Base-by-base conservation (phyloP, 2,888 invertebrate genomes). In the Eudasyphora cyanicolor region DNA sequence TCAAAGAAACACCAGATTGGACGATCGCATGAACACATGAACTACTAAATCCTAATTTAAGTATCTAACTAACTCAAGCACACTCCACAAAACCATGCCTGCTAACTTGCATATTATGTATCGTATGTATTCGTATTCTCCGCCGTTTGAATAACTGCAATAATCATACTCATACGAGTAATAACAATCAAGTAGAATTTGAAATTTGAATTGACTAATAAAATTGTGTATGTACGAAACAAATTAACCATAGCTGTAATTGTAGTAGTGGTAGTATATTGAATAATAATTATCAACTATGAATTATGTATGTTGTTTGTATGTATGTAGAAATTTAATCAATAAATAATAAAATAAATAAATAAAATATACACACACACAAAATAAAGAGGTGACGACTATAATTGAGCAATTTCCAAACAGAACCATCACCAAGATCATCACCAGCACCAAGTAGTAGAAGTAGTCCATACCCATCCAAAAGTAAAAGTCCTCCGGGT, bases 371-470 rank as follows among this genome's bases (percentile, higher is more conserved):
- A 62, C 17, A 54, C 4, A 54, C 21, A 57, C 57, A 57, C 64
- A 64, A 35, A 24, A 24, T 35, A 14, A 57, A 57, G 19, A 32
- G 67, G 67, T 67, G 67, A 67, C 14, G 67, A 67, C 6, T 67
- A 67, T 67, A 67, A 67, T 67, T 67, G 67, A 67, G 42, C 82
- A 85, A 83, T 85, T 84, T 67, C 69, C 67, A 87, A 88, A 87
- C 86, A 87, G 87, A 86, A 87, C 85, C 78, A 64, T 83, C 87
- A 79, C 85, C 86, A 71, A 71, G 76, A 75, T 74, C 75, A 79
- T 87, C 86, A 87, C 87, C 84, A 87, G 86, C 86, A 87, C 86
- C 87, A 82, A 86, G 75, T 86, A 87, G 85, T 86, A 79, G 82
- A 81, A 84, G 76, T 84, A 86, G 78, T 85, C 82, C 85, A 86